Base-by-base conservation (phyloP, 2,113 vertebrate species). In the Microtus richardsoni region DNA sequence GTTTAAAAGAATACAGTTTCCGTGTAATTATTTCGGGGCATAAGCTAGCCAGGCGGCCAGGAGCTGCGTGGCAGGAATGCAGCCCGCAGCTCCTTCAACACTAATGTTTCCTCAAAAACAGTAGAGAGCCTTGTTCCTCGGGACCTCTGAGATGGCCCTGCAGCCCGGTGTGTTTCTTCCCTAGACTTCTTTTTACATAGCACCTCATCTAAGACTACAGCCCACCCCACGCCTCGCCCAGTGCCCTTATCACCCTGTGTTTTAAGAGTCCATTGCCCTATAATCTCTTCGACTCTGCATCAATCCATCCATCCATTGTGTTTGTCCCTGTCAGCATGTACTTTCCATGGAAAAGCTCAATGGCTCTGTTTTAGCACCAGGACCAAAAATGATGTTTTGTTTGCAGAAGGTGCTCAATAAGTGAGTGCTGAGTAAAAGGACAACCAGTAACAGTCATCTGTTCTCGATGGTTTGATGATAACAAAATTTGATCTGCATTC, bases 391-490 rank as follows among this genome's bases (percentile, higher is more conserved):
- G 44, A 10, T 78, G 2, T 22, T 44, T 39, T 26, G 24, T 33
- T 58, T n/a, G 33, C 4, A 87, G 12, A 7, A 62, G 44, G 10
- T 70, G 33, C 41, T 89, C 79, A 66, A 21, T 73, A 71, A 86
- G n/a, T 78, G 95, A 33, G 33, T 80, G 86, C 58, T 44, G 62
- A 84, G 62, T 44, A 70, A 64, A 90, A 87, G 16, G 80, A 58
- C 19, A 26, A 36, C 62, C 0, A 36, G 71, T 36, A 82, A 44
- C 54, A 54, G 19, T 17, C 54, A 5, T 33, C 80, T 79, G 71
- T 41, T 44, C 28, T 93, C 58, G 7, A 2, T 89, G 79, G 62
- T 47, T 96, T 94, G 84, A 87, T 87, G 60, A 44, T 82, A 93
- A 44, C 26, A 83, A 74, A 68, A 91, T 26, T 71, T 17, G 77